These are phyloP conservation scores for Pissodes strobi DNA, from an alignment of 1,140 invertebrate genomes.

Conservation along the genomic window DNA sequence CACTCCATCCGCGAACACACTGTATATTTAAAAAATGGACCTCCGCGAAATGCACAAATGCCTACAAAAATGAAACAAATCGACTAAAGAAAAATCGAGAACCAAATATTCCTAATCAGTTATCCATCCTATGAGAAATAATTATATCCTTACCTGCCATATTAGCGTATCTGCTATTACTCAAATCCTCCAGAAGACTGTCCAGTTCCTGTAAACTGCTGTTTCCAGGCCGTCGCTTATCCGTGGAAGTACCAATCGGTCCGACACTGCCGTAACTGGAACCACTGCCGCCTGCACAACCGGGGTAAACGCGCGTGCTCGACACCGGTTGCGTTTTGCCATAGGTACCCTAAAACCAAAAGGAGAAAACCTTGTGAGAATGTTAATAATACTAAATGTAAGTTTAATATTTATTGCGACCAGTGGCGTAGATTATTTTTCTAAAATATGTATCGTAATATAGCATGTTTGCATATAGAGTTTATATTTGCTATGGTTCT, in stretches of 20 bases:
- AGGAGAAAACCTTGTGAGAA: too few species aligned
- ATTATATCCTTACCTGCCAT: constrained; percentile 39
- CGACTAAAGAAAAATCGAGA: too few species aligned
- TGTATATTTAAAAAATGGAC: too few species aligned
- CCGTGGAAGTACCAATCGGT: constrained; percentile 21
- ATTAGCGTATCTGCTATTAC: constrained; percentile 57
- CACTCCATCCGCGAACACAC: too few species aligned
- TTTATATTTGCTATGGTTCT: too few species aligned
- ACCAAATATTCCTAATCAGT: too few species aligned
- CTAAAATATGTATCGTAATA: background rate
- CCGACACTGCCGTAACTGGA: constrained; percentile 27
- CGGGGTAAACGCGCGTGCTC: constrained; percentile 27
- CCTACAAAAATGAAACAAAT: too few species aligned
- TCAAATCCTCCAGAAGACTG: constrained; percentile 87
- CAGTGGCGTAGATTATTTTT: background rate
- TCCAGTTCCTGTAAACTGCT: constrained; percentile 91
- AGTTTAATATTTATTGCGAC: background rate
- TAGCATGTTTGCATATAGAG: too few species aligned
- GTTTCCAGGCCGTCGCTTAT: constrained; percentile 58
- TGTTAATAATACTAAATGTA: background rate
- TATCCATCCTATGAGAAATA: too few species aligned
- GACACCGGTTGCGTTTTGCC: constrained; percentile 65
- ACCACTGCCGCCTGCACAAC: background rate
- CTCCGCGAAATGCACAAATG: too few species aligned
- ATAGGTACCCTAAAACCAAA: constrained; percentile 64